Evolutionary conservation across 2,888 invertebrate species (phyloP).

Genomic region (Drymonia ruficornis): DNA sequence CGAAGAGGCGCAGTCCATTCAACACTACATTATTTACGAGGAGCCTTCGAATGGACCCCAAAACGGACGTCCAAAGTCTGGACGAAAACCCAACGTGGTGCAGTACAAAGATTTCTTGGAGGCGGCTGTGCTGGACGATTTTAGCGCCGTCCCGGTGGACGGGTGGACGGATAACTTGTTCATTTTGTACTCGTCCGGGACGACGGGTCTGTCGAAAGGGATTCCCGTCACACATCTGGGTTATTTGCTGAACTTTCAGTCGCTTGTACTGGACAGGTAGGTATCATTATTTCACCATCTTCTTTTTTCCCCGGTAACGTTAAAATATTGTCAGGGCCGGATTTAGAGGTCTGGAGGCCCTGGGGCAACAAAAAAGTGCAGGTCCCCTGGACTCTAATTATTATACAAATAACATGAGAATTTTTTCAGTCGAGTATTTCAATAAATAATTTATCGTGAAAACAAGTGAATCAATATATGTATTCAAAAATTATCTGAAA

Average conservation of each 20-base stretch:
- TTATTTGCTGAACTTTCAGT: slow-evolving; percentile 17
- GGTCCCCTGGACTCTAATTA: no score
- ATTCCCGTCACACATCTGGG: slow-evolving; percentile 42
- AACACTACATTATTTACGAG: slow-evolving; percentile 35
- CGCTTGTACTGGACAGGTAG: slow-evolving; percentile 16
- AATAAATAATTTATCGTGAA: no score
- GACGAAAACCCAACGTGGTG: slow-evolving; percentile 12
- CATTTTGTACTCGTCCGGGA: slow-evolving; percentile 47
- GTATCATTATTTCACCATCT: slow-evolving; percentile 1
- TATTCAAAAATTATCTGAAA: no score
- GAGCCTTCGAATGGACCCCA: slow-evolving; percentile 7
- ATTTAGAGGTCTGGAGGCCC: no score
- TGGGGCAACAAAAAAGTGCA: no score
- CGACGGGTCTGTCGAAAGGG: slow-evolving; percentile 50
- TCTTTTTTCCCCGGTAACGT: no score
- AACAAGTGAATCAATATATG: no score
- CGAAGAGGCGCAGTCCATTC: slow-evolving; percentile 9
- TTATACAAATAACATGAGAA: no score
- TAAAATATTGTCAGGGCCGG: no score
- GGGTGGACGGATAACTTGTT: slow-evolving; percentile 38
- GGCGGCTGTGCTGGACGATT: slow-evolving; percentile 26
- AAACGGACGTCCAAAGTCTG: neutral
- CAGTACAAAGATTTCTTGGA: slow-evolving; percentile 33
- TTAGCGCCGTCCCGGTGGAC: slow-evolving; percentile 31
- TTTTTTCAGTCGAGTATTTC: no score